Base-by-base conservation (phyloP, 2,113 vertebrate species). In the Zapornia atra region DNA sequence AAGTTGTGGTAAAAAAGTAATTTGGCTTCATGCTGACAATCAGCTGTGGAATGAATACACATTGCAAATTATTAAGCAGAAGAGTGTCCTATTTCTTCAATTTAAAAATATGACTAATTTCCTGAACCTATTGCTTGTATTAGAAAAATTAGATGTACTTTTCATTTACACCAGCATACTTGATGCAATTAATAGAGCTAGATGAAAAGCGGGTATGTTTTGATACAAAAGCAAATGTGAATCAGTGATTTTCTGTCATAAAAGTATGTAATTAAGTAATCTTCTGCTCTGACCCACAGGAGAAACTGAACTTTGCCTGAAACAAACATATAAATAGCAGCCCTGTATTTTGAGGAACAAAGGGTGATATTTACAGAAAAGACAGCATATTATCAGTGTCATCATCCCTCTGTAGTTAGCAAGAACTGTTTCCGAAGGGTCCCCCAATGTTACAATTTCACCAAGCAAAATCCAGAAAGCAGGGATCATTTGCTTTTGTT, bases 341-440 rank as follows among this genome's bases (percentile, higher is more conserved):
- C 66, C 34, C 13, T 86, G 48, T 50, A n/a, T 79, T 94, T 76
- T 89, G 70, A 91, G 64, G 40, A 91, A 78, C 46, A 87, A 93
- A 94, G 75, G 75, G 46, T 90, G 92, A 25, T 91, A 91, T 57
- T 95, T 96, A 44, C 73, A 40, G 44, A 16, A 68, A 69, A 89
- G 86, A n/a, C 77, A 96, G 33, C 15, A 12, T 92, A 65, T 81
- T 90, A 96, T 97, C 95, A 96, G 71, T 91, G 88, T 95, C 73
- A 46, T 89, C 64, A 61, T 54, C 29, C 56, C 50, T 69, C 36
- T 56, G 36, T 57, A 89, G 54, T 80, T 87, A 82, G 21, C 48
- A 76, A n/a, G 40, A 91, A 48, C 68, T 70, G 18, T 72, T 96
- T 94, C 90, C 4, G 2, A 90, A 81, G 36, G 42, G 22, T 80